phyloP scores from a whole-genome alignment of 1,140 invertebrate genomes.

The Stratiolaelaps scimitus region DNA sequence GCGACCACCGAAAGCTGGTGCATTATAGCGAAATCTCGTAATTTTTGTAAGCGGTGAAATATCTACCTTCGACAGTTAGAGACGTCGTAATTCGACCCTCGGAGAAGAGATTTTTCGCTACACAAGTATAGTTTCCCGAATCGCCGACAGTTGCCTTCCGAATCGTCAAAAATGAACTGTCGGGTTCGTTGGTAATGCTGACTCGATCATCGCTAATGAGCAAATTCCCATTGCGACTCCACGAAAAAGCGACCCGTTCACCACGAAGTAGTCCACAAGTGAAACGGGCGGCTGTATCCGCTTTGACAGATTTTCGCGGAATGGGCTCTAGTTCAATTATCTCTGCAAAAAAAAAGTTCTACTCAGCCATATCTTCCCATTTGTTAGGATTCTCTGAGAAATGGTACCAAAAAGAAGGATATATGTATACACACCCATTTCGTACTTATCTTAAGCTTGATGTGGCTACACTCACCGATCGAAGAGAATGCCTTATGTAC shows the following conservation, averaged over 20 bases:
- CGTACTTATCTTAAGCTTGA: too few species aligned
- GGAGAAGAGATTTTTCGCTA: conserved; percentile 10
- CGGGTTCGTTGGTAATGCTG: background rate
- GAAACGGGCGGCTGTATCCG: background rate
- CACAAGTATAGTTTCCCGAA: conserved; percentile 15
- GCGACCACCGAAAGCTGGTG: too few species aligned
- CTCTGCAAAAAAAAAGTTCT: too few species aligned
- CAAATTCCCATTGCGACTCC: background rate
- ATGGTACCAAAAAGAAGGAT: too few species aligned
- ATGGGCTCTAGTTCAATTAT: too few species aligned
- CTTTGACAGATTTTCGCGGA: too few species aligned
- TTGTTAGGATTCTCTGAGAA: too few species aligned
- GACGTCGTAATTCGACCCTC: background rate
- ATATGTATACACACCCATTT: too few species aligned
- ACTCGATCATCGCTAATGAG: background rate
- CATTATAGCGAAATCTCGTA: too few species aligned
- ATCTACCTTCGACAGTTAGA: conserved; percentile 17
- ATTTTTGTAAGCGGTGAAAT: background rate
- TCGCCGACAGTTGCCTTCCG: background rate
- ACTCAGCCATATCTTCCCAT: too few species aligned
- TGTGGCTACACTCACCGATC: too few species aligned
- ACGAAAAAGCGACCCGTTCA: background rate
- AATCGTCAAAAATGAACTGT: conserved; percentile 15
- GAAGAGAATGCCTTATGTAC: too few species aligned
- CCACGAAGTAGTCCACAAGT: conserved; percentile 5